These are phyloP conservation scores for Fregetta grallaria DNA, from an alignment of 2,113 vertebrate species.

Conservation along the genomic window DNA sequence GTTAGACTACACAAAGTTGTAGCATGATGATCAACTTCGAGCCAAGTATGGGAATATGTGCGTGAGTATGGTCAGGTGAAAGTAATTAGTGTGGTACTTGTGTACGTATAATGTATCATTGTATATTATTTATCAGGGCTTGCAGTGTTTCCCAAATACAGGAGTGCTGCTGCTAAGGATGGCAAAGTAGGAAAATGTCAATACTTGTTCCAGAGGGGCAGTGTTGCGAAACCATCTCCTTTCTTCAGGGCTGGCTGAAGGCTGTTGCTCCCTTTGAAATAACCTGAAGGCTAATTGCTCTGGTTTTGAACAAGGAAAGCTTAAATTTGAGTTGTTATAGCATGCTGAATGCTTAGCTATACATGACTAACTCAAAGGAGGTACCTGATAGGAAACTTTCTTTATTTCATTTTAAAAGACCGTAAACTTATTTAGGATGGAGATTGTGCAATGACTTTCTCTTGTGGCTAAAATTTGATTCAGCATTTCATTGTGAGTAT, in stretches of 20 bases:
- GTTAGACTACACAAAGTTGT: background rate
- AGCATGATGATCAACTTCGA: background rate
- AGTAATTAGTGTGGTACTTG: background rate
- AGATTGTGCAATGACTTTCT: background rate
- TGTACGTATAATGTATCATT: background rate
- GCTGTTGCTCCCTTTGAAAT: background rate
- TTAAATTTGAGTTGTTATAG: background rate
- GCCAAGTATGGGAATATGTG: background rate
- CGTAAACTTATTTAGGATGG: background rate
- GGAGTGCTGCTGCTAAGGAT: background rate
- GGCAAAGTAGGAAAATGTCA: background rate
- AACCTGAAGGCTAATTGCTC: background rate
- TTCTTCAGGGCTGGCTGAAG: background rate
- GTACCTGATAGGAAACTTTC: background rate
- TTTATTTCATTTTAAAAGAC: background rate
- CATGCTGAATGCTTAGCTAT: background rate
- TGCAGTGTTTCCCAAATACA: background rate
- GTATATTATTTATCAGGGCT: background rate
- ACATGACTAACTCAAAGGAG: background rate
- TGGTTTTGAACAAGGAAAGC: background rate
- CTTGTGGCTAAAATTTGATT: background rate
- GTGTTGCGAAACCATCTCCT: background rate
- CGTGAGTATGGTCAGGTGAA: background rate
- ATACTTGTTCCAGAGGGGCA: background rate
- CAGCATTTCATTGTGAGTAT: background rate